These are phyloP conservation scores for Drosophila anomelani DNA, from an alignment of 2,888 invertebrate genomes.

Conservation along the genomic window DNA sequence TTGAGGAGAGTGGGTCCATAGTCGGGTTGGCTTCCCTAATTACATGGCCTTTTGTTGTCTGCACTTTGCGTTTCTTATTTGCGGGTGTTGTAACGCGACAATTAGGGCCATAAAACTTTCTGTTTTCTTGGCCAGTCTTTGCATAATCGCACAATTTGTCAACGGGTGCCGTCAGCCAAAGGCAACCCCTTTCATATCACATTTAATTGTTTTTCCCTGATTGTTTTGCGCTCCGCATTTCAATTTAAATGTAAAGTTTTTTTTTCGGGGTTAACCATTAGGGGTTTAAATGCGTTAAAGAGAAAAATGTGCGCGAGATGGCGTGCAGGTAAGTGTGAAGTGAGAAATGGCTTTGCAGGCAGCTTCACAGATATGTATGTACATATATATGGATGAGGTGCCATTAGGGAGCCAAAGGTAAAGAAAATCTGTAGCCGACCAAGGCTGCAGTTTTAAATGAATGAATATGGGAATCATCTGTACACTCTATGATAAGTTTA, in stretches of 20 bases:
- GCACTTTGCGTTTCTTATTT: constrained; percentile 29
- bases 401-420: constrained; percentile 21
- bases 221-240: constrained; percentile 8
- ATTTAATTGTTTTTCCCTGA: constrained; percentile 36
- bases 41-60: constrained; percentile 53
- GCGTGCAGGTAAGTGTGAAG: constrained; percentile 65
- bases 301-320: constrained; percentile 43
- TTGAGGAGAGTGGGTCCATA: neutral
- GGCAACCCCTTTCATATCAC: constrained; percentile 52
- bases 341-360: constrained; percentile 25
- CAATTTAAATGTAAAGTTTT: constrained; percentile 48
- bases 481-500: neutral
- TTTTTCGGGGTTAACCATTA: constrained; percentile 28
- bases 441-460: neutral
- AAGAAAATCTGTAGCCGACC: neutral
- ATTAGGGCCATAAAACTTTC: constrained; percentile 57
- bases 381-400: constrained; percentile 28
- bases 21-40: constrained; percentile 23
- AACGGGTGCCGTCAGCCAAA: constrained; percentile 39
- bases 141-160: constrained; percentile 75
- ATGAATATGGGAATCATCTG: neutral
- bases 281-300: constrained; percentile 40
- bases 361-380: neutral
- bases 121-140: constrained; percentile 33
- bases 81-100: constrained; percentile 55